phyloP scores from a whole-genome alignment of 2,113 vertebrate genomes.

The Herpetotheres cachinnans region DNA sequence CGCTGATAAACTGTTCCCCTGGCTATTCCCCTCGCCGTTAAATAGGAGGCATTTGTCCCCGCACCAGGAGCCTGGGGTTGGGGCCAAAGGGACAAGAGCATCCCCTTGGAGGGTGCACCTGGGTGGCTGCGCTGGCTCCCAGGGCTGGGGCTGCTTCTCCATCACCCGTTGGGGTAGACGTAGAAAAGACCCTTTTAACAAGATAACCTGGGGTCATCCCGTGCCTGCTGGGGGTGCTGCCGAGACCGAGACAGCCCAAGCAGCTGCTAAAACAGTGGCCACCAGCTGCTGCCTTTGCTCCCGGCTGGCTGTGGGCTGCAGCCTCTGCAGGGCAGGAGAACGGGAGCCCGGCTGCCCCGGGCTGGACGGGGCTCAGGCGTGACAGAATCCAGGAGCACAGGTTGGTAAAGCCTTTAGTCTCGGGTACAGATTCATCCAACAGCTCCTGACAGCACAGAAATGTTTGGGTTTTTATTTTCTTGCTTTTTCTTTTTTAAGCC shows the following conservation, averaged over 20 bases:
- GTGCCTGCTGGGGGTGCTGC: not conserved
- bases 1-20: accelerated
- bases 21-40: not conserved
- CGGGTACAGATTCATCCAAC: accelerated
- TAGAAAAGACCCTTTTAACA: not conserved
- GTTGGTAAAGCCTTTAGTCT: not conserved
- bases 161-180: accelerated
- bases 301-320: not conserved
- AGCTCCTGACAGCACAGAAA: not conserved
- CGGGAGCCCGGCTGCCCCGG: accelerated
- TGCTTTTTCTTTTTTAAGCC: not conserved
- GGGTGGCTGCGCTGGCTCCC: not conserved
- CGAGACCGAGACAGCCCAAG: not conserved
- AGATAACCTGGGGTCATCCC: not conserved
- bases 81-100: not conserved
- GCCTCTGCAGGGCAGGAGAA: not conserved
- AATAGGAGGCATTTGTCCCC: accelerated
- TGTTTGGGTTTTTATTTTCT: accelerated
- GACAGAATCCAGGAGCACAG: accelerated
- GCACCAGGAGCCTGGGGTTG: accelerated
- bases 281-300: not conserved
- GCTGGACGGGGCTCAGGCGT: not conserved
- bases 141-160: not conserved
- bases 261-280: not conserved
- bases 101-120: not conserved